Percentiles rank a stretch among this genome's conserved stretches.
Evolutionary conservation across 1,140 invertebrate genomes (phyloP).

Genomic region (Aphidius gifuensis): DNA sequence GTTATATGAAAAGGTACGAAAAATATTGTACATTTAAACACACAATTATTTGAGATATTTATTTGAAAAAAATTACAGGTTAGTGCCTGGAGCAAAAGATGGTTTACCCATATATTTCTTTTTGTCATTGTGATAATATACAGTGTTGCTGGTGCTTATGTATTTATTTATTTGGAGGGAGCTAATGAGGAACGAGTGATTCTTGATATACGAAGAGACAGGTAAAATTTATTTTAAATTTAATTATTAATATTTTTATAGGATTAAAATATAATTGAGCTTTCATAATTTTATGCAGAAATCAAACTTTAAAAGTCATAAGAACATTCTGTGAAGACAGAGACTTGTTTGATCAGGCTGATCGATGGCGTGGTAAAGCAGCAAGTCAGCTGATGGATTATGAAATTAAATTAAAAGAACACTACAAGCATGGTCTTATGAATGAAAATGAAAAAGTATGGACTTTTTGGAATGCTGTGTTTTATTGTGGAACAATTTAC

Average conservation of each 20-base stretch:
- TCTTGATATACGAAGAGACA: conserved; percentile 55
- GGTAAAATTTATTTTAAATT: conserved; percentile 30
- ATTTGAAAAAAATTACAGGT: conserved; percentile 44
- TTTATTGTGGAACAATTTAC: conserved; percentile 89
- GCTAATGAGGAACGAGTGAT: conserved; percentile 55
- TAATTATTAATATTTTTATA: not conserved
- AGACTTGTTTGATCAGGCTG: conserved; percentile 40
- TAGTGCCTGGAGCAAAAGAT: conserved; percentile 71
- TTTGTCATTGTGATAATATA: conserved; percentile 73
- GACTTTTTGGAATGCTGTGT: conserved; percentile 88
- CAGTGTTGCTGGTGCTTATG: conserved; percentile 71
- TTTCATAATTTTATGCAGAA: conserved; percentile 30
- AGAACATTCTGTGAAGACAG: conserved; percentile 42
- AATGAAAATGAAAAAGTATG: conserved; percentile 61
- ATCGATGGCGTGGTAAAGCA: conserved; percentile 53
- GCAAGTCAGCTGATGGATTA: conserved; percentile 53
- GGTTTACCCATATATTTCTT: conserved; percentile 87
- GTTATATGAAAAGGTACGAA: conserved; percentile 67
- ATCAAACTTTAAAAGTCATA: conserved; percentile 42
- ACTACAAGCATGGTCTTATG: conserved; percentile 54
- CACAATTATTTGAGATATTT: not conserved
- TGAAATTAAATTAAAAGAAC: conserved; percentile 59
- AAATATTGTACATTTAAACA: not conserved
- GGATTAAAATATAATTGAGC: not conserved
- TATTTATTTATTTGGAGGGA: conserved; percentile 75